Base-by-base conservation (phyloP, 2,113 vertebrate genomes). In the Piliocolobus tephrosceles region DNA sequence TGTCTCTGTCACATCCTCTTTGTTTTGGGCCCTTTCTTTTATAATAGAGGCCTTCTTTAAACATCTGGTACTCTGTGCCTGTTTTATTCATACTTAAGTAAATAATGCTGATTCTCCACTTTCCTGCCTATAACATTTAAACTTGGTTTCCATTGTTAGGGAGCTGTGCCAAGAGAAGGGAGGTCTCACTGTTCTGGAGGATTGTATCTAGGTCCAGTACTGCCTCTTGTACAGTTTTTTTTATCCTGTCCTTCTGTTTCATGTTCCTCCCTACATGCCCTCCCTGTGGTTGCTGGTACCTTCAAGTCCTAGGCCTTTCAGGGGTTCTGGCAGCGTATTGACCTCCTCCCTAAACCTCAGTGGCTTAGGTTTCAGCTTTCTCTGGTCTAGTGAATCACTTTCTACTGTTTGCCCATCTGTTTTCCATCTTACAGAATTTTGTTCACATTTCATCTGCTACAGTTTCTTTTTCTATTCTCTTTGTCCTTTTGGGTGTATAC, bases 361-460 rank as follows among this genome's bases (percentile, higher is more conserved):
- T 43, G 40, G 18, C 27, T 93, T 72, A n/a, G 32, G 8, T 61
- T 90, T 88, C 90, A 50, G 64, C 47, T 70, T 88, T 90, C 52
- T 79, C 17, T 76, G n/a, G 47, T 88, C 85, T 45, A 47, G 85
- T 90, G 58, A 22, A 45, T 95, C 55, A 57, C 2, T 57, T 88
- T 93, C 40, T 90, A 35, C 9, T 90, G 25, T 76, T 92, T 80
- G 43, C n/a, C 66, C 73, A 43, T 89, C 52, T 75, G n/a, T 90
- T 88, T 93, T 94, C 30, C 22, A 13, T 82, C n/a, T 88, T 93
- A 80, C 0, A 70, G 57, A 96, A 75, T 93, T 91, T 45, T 91
- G 30, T 95, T 91, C 64, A 88, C 22, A 73, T 95, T 84, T 83
- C 12, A 8, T 79, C 40, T 94, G 38, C 50, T 66, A 0, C 78